Evolutionary conservation across 2,113 vertebrate genomes (phyloP).

Genomic region (Potamarius usumacintae): DNA sequence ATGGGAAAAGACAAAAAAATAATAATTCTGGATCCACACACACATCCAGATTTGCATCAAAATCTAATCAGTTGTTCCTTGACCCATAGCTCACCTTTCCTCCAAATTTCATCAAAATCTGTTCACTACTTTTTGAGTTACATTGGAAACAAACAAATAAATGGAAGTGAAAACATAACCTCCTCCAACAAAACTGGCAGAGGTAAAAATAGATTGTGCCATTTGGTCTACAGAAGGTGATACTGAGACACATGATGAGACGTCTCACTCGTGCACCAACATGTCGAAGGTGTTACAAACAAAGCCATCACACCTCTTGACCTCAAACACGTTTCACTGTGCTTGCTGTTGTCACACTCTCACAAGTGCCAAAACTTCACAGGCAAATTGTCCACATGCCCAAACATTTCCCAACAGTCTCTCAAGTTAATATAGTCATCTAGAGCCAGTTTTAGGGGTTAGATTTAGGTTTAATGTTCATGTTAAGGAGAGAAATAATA

Average conservation of each 20-base stretch:
- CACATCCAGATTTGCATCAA: no score
- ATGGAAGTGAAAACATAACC: no score
- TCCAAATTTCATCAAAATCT: no score
- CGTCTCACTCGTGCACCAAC: constrained; percentile 23
- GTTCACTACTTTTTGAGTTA: no score
- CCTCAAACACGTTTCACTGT: constrained; percentile 32
- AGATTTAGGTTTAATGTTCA: background rate
- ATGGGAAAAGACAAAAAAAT: no score
- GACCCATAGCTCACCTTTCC: no score
- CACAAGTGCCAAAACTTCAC: background rate
- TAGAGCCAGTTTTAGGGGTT: background rate
- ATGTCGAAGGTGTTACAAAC: constrained; percentile 38
- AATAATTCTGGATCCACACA: no score
- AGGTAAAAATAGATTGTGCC: background rate
- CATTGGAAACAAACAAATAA: no score
- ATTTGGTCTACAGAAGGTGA: constrained; percentile 31
- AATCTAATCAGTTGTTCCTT: no score
- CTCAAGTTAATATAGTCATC: background rate
- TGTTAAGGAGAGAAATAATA: background rate
- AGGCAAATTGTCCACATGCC: constrained; percentile 14
- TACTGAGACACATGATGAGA: constrained; percentile 4
- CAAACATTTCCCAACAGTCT: background rate
- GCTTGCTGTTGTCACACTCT: constrained; percentile 35
- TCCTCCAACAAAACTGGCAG: no score
- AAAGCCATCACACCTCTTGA: constrained; percentile 44